Percentiles rank a stretch among this genome's conserved stretches.
Evolutionary conservation across 2,797 vertebrate genomes (phyloP).

Genomic region (Poeciliopsis infans): DNA sequence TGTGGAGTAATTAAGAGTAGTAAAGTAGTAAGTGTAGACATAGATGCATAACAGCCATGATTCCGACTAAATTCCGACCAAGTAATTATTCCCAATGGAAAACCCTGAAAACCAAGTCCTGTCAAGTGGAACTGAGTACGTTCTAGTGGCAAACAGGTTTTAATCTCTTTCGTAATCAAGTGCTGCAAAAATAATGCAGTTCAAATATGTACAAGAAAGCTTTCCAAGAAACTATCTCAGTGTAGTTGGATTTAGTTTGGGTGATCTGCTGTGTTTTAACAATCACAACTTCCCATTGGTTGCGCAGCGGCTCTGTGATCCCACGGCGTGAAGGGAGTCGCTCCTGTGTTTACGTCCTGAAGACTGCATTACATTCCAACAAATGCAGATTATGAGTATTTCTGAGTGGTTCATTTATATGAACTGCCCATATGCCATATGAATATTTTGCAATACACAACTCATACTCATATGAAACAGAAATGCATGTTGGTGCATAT

Average conservation of each 20-base stretch:
- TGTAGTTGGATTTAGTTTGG: neutral
- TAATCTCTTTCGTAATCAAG: neutral
- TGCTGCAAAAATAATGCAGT: slow-evolving; percentile 4
- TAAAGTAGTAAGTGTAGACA: too few species aligned
- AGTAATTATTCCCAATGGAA: neutral
- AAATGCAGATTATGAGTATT: neutral
- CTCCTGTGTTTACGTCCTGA: slow-evolving; percentile 13
- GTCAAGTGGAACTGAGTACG: neutral
- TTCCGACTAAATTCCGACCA: neutral
- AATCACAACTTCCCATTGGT: slow-evolving; percentile 46
- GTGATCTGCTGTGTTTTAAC: slow-evolving; percentile 12
- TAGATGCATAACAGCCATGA: neutral
- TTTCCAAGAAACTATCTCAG: neutral
- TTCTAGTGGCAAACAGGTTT: neutral
- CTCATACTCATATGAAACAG: neutral
- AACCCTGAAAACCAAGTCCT: neutral
- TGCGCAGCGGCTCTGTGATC: slow-evolving; percentile 23
- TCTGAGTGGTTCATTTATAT: neutral
- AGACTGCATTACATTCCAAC: neutral
- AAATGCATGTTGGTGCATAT: slow-evolving; percentile 6
- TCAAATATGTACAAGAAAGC: neutral
- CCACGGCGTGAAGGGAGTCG: slow-evolving; percentile 14
- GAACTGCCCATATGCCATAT: too few species aligned
- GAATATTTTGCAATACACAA: too few species aligned
- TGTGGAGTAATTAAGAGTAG: too few species aligned